These are phyloP conservation scores for Sussaba pulchella DNA, from an alignment of 2,888 invertebrate genomes.

Conservation along the genomic window DNA sequence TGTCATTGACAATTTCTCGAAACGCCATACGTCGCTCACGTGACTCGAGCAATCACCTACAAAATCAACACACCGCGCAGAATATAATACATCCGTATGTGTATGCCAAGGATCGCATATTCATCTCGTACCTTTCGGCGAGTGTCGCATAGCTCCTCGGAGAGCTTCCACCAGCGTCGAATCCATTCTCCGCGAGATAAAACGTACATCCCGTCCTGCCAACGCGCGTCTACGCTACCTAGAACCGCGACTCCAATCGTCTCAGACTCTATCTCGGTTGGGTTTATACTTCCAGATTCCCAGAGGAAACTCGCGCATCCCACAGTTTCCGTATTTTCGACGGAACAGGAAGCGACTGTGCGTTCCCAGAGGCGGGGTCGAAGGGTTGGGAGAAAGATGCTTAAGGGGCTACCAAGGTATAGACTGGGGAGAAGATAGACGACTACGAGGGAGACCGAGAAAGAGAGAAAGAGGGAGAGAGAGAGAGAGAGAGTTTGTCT, in stretches of 20 bases:
- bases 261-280: conserved; percentile 30
- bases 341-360: conserved; percentile 55
- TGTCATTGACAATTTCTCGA: background rate
- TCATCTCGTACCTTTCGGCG: background rate
- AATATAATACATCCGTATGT: too few species aligned
- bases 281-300: conserved; percentile 51
- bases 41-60: background rate
- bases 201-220: conserved; percentile 43
- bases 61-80: background rate
- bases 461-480: conserved; percentile 21
- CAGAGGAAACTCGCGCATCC: conserved; percentile 41
- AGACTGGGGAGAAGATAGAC: conserved; percentile 7
- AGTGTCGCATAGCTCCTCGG: background rate
- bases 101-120: background rate
- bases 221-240: too few species aligned
- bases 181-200: conserved; percentile 41
- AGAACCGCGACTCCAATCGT: too few species aligned
- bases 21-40: background rate
- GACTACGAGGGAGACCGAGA: background rate
- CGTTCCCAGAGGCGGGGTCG: conserved; percentile 48
- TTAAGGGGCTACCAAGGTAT: conserved; percentile 38
- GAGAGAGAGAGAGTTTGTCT: conserved; percentile 15
- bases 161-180: background rate
- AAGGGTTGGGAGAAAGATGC: conserved; percentile 61
- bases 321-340: background rate